These are phyloP conservation scores for Oligia latruncula DNA, from an alignment of 2,888 invertebrate species.

Conservation along the genomic window DNA sequence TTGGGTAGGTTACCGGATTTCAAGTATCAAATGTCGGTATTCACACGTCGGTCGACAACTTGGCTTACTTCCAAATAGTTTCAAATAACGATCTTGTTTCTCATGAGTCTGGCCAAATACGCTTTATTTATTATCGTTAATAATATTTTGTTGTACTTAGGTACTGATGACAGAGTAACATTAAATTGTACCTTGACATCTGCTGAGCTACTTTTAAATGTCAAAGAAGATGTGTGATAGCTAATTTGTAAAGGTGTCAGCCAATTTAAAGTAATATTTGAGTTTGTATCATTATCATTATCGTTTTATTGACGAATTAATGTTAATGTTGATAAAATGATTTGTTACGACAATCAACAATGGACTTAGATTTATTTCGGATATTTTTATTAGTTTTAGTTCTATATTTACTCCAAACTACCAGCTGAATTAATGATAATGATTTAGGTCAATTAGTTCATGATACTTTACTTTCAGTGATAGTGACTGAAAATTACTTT, in stretches of 20 bases:
- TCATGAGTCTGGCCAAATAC: conserved; percentile 78
- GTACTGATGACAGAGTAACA: conserved; percentile 45
- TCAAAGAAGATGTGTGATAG: conserved; percentile 20
- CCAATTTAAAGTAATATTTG: neutral
- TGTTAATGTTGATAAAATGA: conserved; percentile 7
- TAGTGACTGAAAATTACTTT: neutral
- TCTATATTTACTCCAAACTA: neutral
- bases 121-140: conserved; percentile 69
- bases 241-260: neutral
- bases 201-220: conserved; percentile 37
- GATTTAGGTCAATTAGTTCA: neutral
- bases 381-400: neutral
- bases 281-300: neutral
- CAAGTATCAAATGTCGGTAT: conserved; percentile 83
- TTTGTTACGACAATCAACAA: neutral
- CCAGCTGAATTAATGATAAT: neutral
- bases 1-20: conserved; percentile 65
- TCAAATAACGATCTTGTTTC: conserved; percentile 79
- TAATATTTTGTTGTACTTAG: conserved; percentile 45
- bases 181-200: conserved; percentile 52
- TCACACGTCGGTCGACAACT: conserved; percentile 74
- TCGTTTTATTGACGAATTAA: neutral
- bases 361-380: neutral
- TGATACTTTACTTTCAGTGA: neutral
- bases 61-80: conserved; percentile 82